phyloP scores from a whole-genome alignment of 2,888 invertebrate species.

The Neoscelio sp. region DNA sequence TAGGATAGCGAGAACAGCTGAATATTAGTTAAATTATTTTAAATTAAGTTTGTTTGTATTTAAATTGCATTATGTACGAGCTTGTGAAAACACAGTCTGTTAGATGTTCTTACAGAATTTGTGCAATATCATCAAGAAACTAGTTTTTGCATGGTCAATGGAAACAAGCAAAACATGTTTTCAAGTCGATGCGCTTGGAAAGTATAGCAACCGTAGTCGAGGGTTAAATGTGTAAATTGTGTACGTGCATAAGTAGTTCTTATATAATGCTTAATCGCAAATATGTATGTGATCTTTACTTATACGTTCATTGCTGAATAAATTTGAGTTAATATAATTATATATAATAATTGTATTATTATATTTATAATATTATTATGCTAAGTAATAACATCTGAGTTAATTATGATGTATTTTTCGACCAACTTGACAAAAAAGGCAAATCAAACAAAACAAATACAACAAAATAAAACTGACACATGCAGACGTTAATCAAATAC shows the following conservation, averaged over 20 bases:
- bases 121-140: constrained; percentile 22
- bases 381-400: no score
- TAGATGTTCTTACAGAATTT: constrained; percentile 1
- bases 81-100: background rate
- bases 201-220: constrained; percentile 1
- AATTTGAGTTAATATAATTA: background rate
- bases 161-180: constrained; percentile 43
- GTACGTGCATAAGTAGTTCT: constrained; percentile 35
- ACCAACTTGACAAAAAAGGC: no score
- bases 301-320: background rate
- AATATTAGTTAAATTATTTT: no score
- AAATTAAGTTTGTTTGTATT: no score
- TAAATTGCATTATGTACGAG: background rate
- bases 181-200: constrained; percentile 7
- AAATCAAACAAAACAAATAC: no score
- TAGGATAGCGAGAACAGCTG: no score
- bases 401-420: no score
- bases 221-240: constrained; percentile 30
- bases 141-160: constrained; percentile 4
- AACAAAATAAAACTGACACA: no score
- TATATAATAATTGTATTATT: no score
- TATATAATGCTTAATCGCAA: constrained; percentile 15
- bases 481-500: no score
- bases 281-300: constrained; percentile 15
- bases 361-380: no score